Evolutionary conservation across 37 sponge, comb jelly and placozoan genomes (phyloP).

Genomic region (Ianthella basta): DNA sequence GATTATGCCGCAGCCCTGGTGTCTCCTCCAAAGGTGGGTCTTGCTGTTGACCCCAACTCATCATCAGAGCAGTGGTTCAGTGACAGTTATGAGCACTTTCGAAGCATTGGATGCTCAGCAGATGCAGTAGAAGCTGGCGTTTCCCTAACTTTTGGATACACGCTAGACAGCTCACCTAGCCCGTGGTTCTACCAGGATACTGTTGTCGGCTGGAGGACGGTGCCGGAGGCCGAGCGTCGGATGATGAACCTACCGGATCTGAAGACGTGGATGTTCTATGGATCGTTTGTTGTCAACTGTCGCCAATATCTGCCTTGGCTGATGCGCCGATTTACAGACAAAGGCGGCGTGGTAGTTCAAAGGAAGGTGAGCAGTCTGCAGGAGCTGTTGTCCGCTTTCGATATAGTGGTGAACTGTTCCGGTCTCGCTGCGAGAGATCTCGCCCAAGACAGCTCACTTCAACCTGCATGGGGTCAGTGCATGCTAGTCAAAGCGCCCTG

Average conservation of each 20-base stretch:
- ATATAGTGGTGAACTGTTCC: constrained; percentile 60
- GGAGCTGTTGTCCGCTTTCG: constrained; percentile 13
- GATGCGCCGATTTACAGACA: background rate
- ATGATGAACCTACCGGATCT: background rate
- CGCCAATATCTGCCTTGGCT: constrained; percentile 42
- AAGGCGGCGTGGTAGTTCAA: constrained; percentile 18
- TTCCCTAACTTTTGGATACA: background rate
- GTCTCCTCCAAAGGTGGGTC: background rate
- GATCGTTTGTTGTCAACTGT: constrained; percentile 23
- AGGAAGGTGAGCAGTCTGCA: constrained; percentile 15
- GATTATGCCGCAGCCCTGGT: constrained; percentile 31
- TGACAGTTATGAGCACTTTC: background rate
- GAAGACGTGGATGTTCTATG: constrained; percentile 13
- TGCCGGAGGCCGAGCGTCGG: background rate
- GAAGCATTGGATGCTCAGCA: background rate
- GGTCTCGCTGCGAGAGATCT: constrained; percentile 48
- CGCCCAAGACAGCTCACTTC: constrained; percentile 20
- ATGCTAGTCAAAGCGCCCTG: constrained; percentile 39
- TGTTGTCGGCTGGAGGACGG: background rate
- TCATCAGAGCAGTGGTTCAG: background rate
- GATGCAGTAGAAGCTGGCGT: background rate
- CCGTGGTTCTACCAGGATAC: background rate
- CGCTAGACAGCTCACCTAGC: background rate
- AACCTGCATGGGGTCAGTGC: constrained; percentile 48
- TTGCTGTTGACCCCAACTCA: no score